phyloP scores from a whole-genome alignment of 2,888 invertebrate species.

The Tyria jacobaeae region DNA sequence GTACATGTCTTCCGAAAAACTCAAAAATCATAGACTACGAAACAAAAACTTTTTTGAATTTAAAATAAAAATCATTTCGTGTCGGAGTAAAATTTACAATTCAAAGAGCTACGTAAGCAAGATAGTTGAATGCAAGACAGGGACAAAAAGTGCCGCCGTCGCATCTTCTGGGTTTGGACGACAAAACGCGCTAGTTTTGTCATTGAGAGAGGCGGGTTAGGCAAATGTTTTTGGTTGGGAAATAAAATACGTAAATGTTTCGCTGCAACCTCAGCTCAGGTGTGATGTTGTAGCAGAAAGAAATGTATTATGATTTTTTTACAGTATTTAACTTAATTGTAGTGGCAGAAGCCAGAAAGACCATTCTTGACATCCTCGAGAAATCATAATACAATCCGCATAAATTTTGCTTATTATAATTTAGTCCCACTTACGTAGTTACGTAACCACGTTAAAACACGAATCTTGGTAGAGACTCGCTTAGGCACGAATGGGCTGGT shows the following conservation, averaged over 20 bases:
- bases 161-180: conserved; percentile 37
- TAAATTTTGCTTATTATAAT: too few species aligned
- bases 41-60: conserved; percentile 25
- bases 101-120: conserved; percentile 59
- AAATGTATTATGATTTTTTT: too few species aligned
- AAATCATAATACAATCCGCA: too few species aligned
- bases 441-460: too few species aligned
- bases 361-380: too few species aligned
- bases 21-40: conserved; percentile 1
- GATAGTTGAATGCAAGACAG: conserved; percentile 37
- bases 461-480: too few species aligned
- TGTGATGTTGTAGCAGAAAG: background rate
- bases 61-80: conserved; percentile 44
- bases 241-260: conserved; percentile 19
- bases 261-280: background rate
- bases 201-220: conserved; percentile 45
- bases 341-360: too few species aligned
- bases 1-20: conserved; percentile 1
- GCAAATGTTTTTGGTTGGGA: conserved; percentile 40
- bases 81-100: conserved; percentile 68
- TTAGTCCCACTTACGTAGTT: too few species aligned
- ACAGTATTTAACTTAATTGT: too few species aligned
- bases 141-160: conserved; percentile 50
- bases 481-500: too few species aligned
- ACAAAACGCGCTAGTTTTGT: conserved; percentile 44